Evolutionary conservation across 1,140 invertebrate genomes (phyloP).

Genomic region (Trypoxylus dichotomus): DNA sequence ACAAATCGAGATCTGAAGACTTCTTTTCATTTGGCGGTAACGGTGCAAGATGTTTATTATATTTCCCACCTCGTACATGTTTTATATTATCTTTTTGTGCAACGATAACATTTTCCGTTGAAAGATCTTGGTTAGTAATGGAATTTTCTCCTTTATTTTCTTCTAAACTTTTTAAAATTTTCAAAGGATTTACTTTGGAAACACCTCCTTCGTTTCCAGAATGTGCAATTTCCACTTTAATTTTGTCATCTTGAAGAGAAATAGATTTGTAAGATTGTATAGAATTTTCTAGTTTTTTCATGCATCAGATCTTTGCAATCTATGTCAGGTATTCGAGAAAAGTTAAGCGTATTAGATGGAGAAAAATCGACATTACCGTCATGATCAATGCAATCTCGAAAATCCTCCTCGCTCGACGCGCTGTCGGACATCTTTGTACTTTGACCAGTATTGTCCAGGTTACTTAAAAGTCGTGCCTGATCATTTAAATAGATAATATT

Average conservation of each 20-base stretch:
- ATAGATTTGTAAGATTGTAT: neutral
- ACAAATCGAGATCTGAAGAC: conserved; percentile 14
- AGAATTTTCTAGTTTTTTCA: conserved; percentile 11
- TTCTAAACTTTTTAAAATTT: conserved; percentile 18
- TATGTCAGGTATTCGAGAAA: conserved; percentile 13
- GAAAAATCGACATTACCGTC: conserved; percentile 28
- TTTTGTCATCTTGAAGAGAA: neutral
- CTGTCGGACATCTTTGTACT: neutral
- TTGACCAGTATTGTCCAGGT: conserved; percentile 27
- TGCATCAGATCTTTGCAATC: conserved; percentile 10
- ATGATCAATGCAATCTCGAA: conserved; percentile 44
- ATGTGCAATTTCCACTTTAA: neutral
- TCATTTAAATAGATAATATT: conserved; percentile 38
- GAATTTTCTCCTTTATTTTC: neutral
- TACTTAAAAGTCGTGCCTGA: conserved; percentile 34
- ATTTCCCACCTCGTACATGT: conserved; percentile 48
- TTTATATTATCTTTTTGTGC: neutral
- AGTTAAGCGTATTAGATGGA: conserved; percentile 6
- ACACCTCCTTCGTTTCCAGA: neutral
- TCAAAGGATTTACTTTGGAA: conserved; percentile 1
- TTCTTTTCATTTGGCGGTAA: conserved; percentile 39
- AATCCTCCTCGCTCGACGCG: conserved; percentile 48
- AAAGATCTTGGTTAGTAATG: neutral
- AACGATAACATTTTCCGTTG: neutral
- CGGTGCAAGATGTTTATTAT: conserved; percentile 50